Conservation (phyloP, 2,113 vertebrate genomes). For the Xenopus borealis region DNA sequence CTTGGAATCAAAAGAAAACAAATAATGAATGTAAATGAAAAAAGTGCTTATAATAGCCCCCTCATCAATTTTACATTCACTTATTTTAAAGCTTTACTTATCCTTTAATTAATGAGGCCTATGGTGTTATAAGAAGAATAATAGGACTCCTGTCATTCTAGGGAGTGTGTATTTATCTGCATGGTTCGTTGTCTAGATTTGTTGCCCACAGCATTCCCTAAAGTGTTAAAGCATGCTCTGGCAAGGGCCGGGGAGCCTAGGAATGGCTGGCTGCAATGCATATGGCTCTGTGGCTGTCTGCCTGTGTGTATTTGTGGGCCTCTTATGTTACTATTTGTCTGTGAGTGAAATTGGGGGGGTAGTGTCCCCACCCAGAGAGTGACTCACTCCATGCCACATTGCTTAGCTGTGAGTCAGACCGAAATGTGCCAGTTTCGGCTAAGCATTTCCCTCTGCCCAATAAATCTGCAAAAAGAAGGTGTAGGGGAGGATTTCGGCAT, state of each 20-base stretch:
- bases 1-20: too few relatives aligned
- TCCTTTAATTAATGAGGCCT: too few relatives aligned
- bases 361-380: constrained; percentile 3
- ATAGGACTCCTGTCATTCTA: too few relatives aligned
- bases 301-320: constrained; percentile 25
- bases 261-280: background rate
- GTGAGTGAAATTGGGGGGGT: background rate
- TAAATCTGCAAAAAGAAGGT: background rate
- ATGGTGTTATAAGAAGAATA: too few relatives aligned
- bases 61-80: too few relatives aligned
- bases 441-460: constrained; percentile 6
- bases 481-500: background rate
- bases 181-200: background rate
- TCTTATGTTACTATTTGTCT: background rate
- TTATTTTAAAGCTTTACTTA: too few relatives aligned
- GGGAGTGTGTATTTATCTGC: too few relatives aligned
- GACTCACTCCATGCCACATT: constrained; percentile 31
- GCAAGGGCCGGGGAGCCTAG: constrained; percentile 7
- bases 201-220: too few relatives aligned
- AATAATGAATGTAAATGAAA: too few relatives aligned
- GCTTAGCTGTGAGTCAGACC: constrained; percentile 30
- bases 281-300: background rate
- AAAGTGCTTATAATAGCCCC: too few relatives aligned
- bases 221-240: too few relatives aligned
- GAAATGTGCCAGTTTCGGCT: background rate